phyloP scores from a whole-genome alignment of 2,113 vertebrate genomes.

The Cervus canadensis region DNA sequence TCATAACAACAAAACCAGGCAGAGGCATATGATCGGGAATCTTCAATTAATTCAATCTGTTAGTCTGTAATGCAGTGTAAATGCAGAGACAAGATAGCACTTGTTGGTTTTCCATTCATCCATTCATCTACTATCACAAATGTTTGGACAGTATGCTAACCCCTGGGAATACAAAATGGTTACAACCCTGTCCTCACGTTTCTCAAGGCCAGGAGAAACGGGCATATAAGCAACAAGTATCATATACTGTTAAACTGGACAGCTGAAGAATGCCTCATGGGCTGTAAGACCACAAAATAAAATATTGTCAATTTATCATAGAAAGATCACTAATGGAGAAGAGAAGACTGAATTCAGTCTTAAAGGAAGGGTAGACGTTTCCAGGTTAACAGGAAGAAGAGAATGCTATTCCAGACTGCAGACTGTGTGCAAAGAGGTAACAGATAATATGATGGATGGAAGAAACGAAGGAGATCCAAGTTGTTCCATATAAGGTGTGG shows the following conservation, averaged over 20 bases:
- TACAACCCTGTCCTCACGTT: not conserved
- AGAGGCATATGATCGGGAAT: not conserved
- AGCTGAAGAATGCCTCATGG: not conserved
- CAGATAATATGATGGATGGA: not conserved
- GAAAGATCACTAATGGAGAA: not conserved
- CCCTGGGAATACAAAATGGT: not conserved
- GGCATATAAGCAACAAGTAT: not conserved
- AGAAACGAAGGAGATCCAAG: not conserved
- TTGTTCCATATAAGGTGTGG: not conserved
- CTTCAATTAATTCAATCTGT: not conserved
- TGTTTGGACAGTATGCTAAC: not conserved
- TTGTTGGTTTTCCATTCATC: not conserved
- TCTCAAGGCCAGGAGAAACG: not conserved
- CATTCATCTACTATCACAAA: not conserved
- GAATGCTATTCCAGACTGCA: not conserved
- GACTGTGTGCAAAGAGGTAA: not conserved
- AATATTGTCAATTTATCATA: not conserved
- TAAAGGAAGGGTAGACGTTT: not conserved
- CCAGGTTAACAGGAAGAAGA: not conserved
- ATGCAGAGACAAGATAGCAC: not conserved
- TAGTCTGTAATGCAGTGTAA: not conserved
- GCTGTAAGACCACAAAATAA: not conserved
- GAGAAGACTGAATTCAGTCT: not conserved
- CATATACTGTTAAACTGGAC: not conserved
- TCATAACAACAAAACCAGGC: not conserved